Evolutionary conservation across 2,113 vertebrate species (phyloP).

Genomic region (Erythrolamprus reginae): DNA sequence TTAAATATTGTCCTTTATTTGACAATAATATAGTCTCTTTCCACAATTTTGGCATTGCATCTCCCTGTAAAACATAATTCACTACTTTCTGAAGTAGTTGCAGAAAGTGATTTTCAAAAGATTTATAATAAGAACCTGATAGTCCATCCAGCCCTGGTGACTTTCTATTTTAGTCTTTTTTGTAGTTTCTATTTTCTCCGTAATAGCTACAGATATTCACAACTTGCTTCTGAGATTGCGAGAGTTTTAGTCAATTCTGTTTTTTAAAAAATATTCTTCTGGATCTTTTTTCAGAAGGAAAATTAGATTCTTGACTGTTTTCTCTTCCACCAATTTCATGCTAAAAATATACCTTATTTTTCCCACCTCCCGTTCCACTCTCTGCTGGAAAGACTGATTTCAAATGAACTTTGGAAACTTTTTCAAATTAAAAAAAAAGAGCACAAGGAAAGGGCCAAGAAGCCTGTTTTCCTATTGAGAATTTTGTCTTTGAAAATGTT

Average conservation of each 20-base stretch:
- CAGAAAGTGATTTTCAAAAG: neutral
- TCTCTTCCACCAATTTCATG: neutral
- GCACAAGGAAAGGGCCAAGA: neutral
- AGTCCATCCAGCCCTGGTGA: neutral
- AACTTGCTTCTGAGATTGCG: neutral
- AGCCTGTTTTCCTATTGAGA: neutral
- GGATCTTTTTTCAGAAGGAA: too few species aligned
- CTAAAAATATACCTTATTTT: neutral
- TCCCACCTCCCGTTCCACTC: neutral
- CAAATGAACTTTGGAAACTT: neutral
- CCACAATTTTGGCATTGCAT: neutral
- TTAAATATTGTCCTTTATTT: neutral
- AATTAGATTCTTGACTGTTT: neutral
- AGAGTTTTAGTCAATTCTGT: neutral
- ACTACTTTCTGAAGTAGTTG: neutral
- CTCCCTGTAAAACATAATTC: neutral
- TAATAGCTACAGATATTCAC: neutral
- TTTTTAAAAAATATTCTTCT: too few species aligned
- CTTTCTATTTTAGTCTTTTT: neutral
- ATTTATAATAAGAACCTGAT: neutral
- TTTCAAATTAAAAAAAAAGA: neutral
- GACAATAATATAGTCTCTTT: neutral
- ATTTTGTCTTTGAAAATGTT: neutral
- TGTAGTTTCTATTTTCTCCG: neutral
- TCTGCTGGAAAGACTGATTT: neutral